phyloP scores from a whole-genome alignment of 2,888 invertebrate species.

The Dicyrtomina minuta region DNA sequence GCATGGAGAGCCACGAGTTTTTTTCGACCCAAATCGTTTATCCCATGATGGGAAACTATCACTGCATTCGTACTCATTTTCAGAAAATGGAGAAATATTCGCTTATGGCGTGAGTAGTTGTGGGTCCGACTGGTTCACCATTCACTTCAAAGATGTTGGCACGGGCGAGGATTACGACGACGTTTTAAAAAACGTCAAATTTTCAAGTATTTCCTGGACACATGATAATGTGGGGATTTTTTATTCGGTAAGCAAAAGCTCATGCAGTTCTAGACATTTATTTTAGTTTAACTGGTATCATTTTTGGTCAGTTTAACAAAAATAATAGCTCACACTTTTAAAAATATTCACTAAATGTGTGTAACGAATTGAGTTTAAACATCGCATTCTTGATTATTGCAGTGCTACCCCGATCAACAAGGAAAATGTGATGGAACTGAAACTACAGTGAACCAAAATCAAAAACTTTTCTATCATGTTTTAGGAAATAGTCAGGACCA shows the following conservation, averaged over 20 bases:
- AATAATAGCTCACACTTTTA: too few species aligned
- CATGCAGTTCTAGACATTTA: slow-evolving; percentile 62
- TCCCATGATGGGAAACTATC: slow-evolving; percentile 89
- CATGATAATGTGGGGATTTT: slow-evolving; percentile 93
- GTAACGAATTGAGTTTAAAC: too few species aligned
- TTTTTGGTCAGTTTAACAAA: too few species aligned
- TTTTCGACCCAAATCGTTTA: slow-evolving; percentile 89
- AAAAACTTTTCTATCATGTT: slow-evolving; percentile 89
- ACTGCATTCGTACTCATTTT: slow-evolving; percentile 73
- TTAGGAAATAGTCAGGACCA: slow-evolving; percentile 80
- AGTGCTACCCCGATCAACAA: slow-evolving; percentile 76
- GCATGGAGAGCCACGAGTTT: slow-evolving; percentile 74
- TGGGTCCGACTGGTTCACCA: slow-evolving; percentile 95
- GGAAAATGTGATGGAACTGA: slow-evolving; percentile 90
- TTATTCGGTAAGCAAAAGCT: too few species aligned
- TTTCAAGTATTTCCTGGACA: slow-evolving; percentile 87
- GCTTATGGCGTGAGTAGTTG: slow-evolving; percentile 89
- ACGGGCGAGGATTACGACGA: slow-evolving; percentile 83
- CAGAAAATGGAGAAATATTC: slow-evolving; percentile 86
- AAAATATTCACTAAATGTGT: too few species aligned
- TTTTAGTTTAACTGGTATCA: not conserved
- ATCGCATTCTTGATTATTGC: too few species aligned
- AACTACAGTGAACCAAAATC: slow-evolving; percentile 79
- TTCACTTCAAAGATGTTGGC: slow-evolving; percentile 74
- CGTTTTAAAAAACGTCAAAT: slow-evolving; percentile 84